Base-by-base conservation (phyloP, 2,797 vertebrate genomes). In the Borostomias antarcticus region DNA sequence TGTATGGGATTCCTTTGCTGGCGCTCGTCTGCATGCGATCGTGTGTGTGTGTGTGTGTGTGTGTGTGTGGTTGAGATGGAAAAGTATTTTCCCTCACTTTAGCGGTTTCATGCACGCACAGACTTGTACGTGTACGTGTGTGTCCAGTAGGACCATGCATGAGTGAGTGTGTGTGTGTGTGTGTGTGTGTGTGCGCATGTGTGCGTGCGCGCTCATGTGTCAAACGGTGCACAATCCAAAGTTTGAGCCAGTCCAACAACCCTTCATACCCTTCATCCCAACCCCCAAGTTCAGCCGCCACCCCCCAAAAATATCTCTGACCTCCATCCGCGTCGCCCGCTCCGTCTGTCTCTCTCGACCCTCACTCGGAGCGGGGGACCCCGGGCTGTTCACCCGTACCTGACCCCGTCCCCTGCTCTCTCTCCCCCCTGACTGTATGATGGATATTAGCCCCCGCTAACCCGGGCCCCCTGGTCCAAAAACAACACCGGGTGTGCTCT, bases 371-470 rank as follows among this genome's bases (percentile, higher is more conserved):
- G 79, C 77, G 73, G 81, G 48, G 71, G 72, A 85, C 81, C 78
- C 64, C 63, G 73, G 19, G 77, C 68, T 74, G 76, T 68, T 88
- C 78, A 88, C 87, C 86, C 76, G 64, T 59, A 60, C 71, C 69
- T 66, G 79, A 85, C 83, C 82, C 75, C 82, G 72, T 81, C 40
- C 53, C 75, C 76, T 72, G 71, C 68, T 75, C 72, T 15, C 33
- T 17, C 63, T 81, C 77, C 76, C 72, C 66, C 47, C 72, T 2
- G 61, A 77, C 73, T 75, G 64, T 76, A 84, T 87, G 83, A 89
- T 88, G 82, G 82, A 85, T 88, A 75, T 84, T 75, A 66, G 80
- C 69, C 64, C 74, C 74, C 43, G 77, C 76, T 88, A 89, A 87
- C 85, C 83, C 82, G 43, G 82, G 82, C 85, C 81, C 85, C 61